Percentiles rank a stretch among this genome's conserved stretches.
Conservation (phyloP, 2,888 invertebrate species). For the Phalangium opilio region DNA sequence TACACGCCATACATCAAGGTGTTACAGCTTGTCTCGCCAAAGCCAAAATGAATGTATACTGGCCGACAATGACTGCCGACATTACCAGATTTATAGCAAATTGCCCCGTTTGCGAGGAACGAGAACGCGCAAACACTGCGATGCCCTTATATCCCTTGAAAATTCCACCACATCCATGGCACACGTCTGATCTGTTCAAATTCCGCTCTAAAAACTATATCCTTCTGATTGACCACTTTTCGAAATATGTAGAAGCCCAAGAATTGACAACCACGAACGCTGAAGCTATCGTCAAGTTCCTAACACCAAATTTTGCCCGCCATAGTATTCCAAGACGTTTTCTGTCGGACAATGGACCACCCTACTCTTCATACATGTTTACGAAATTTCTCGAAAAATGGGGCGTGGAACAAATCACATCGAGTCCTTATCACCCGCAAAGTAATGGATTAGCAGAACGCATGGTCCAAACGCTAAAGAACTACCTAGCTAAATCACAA, state of each 20-base stretch:
- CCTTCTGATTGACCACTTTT: slow-evolving; percentile 5
- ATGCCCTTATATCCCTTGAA: not conserved
- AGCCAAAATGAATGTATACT: slow-evolving; percentile 4
- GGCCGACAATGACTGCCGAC: slow-evolving; percentile 2
- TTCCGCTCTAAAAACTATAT: not conserved
- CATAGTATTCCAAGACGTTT: slow-evolving; percentile 2
- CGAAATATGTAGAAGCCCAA: slow-evolving; percentile 5
- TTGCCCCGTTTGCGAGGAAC: slow-evolving; percentile 1
- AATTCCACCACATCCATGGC: slow-evolving; percentile 4
- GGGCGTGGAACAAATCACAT: slow-evolving; percentile 1
- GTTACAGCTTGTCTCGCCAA: slow-evolving; percentile 4
- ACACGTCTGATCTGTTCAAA: slow-evolving; percentile 1
- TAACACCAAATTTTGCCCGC: slow-evolving; percentile 4
- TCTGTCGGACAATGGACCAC: slow-evolving; percentile 2
- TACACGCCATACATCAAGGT: slow-evolving; percentile 3
- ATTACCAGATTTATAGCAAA: slow-evolving; percentile 1
- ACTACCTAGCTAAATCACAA: slow-evolving; percentile 3
- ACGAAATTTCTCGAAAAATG: not conserved
- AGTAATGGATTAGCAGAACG: slow-evolving; percentile 2
- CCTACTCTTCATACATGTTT: slow-evolving; percentile 1
- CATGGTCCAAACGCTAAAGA: slow-evolving; percentile 1
- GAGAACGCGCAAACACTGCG: slow-evolving; percentile 1
- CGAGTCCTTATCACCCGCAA: slow-evolving; percentile 1
- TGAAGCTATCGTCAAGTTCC: slow-evolving; percentile 3
- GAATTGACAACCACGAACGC: not conserved